Evolutionary conservation across 2,113 vertebrate genomes (phyloP).

Genomic region (Chamaetylas fuelleborni): DNA sequence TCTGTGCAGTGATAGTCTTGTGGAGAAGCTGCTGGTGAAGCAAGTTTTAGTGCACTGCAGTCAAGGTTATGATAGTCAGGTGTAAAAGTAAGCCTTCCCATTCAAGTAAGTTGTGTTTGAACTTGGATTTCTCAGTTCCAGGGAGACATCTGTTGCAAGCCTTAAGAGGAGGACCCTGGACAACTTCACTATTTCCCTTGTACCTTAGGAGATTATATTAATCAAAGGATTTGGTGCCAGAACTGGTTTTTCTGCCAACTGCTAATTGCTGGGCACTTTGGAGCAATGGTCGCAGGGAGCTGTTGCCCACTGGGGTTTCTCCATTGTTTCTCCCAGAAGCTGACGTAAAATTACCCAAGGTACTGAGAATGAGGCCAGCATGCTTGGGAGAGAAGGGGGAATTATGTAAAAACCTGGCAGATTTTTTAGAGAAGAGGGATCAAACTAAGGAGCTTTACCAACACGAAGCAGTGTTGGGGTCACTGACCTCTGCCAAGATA

Average conservation of each 20-base stretch:
- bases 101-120: not conserved
- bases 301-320: not conserved
- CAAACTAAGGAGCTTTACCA: conserved; percentile 61
- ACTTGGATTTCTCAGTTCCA: not conserved
- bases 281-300: not conserved
- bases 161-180: not conserved
- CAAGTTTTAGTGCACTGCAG: not conserved
- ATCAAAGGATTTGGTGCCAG: not conserved
- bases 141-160: not conserved
- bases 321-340: conserved; percentile 1
- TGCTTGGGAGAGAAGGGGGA: not conserved
- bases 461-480: conserved; percentile 44
- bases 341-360: conserved; percentile 29
- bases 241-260: not conserved
- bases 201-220: not conserved
- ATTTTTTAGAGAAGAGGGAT: conserved; percentile 47
- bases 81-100: not conserved
- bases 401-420: conserved; percentile 59
- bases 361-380: conserved; percentile 21
- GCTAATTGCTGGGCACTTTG: conserved; percentile 11
- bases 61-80: not conserved
- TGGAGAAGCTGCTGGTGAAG: not conserved
- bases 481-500: conserved; percentile 24
- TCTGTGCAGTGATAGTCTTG: not conserved
- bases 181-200: not conserved